Base-by-base conservation (phyloP, 2,888 invertebrate genomes). In the Synanthedon andrenaeformis region DNA sequence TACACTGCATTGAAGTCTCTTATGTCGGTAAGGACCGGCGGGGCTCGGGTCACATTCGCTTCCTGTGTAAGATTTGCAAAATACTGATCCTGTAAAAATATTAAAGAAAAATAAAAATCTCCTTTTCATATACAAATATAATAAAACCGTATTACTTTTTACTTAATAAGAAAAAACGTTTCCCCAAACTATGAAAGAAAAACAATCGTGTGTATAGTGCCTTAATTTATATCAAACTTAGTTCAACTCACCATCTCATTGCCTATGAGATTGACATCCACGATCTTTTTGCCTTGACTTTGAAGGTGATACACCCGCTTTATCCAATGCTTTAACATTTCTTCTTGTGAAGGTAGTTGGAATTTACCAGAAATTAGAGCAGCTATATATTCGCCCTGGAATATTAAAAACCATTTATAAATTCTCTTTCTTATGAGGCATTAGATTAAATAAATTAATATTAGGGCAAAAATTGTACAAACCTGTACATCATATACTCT, bases 401-500 rank as follows among this genome's bases (percentile, higher is more conserved):
- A 71, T 59, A 13, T 56, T 57, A 52, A 41, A 12, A 45, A 13
- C 14, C 6, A 45, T 3, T 45, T 45, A 35, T 35, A 3, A 10
- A 35, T 6, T 35, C 35, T 35, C 35, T 23, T 23, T 23, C 5
- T 5, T 23, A 23, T 23, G 4, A 5, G 23, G 23, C 23, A 23
- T 23, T 23, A 23, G 23, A 23, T 23, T 23, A 23, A 5, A 23
- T 23, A 23, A 23, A 23, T 23, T 23, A 23, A 5, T 23, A 23
- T 23, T 23, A 5, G 1, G 23, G 1, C 1, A 23, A 45, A 45
- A 45, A 13, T 45, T 6, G 14, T 51, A 59, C 59, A 67, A 68
- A 93, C 93, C 89, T 95, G 95, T 55, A 90, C 86, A 65, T 94
- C 92, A 67, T 93, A 91, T 66, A 92, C 88, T 53, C 74, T 76